Base-by-base conservation (phyloP, 2,888 invertebrate genomes). In the Tiphia femorata region DNA sequence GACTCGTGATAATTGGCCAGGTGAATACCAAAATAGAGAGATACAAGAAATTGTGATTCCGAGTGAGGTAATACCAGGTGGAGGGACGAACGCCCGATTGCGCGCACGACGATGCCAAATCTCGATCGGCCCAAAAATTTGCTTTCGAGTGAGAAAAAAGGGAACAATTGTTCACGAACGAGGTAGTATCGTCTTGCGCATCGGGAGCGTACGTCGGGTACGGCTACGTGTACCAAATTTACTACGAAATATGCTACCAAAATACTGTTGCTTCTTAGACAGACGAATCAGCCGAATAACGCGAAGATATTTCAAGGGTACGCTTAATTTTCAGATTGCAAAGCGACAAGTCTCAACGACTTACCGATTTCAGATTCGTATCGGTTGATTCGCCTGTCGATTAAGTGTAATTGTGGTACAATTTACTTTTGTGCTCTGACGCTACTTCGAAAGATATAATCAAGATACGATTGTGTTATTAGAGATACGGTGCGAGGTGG, bases 401-500 rank as follows among this genome's bases (percentile, higher is more conserved):
- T 21, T 37, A 37, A 12, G 37, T 17, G 19, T 37, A 17, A 3
- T 5, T 10, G 37, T 37, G 17, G n/a, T 35, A 5, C 35, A n/a
- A 35, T 21, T 10, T 17, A 12, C 12, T 43, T 38, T 35, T 52
- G 58, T 58, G 60, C 54, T 30, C 52, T 17, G 29, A 53, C 59
- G 25, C 44, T 37, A 49, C 49, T 30, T 59, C 49, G 40, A 25
- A 37, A 48, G 33, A n/a, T n/a, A n/a, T n/a, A n/a, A n/a, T n/a
- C n/a, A n/a, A 40, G 47, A 47, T 62, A 66, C 58, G 27, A 27
- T 58, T 69, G 51, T 40, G 42, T 14, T 50, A 44, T 58, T 56
- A 65, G 20, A 35, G 48, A 59, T 69, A 73, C 59, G 61, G 75
- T 41, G 14, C 23, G 73, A 73, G 71, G 60, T 62, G 66, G 41